A percentile compares a stretch with the other conserved stretches of the same genome.
Conservation (phyloP, 2,113 vertebrate genomes). For the Dromaius novaehollandiae region DNA sequence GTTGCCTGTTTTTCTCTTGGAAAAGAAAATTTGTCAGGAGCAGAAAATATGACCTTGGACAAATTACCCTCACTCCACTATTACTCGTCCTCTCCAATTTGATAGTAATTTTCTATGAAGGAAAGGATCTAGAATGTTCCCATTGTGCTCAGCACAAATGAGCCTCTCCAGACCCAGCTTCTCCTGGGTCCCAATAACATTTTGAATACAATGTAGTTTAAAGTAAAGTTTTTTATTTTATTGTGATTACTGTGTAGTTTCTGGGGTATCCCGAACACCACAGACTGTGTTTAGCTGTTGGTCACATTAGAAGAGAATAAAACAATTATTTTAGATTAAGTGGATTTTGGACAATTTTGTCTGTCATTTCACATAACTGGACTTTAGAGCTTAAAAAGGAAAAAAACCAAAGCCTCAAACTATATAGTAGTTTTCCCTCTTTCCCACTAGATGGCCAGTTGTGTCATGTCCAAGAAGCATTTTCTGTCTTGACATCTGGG, state of each 20-base stretch:
- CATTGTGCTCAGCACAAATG: fast-evolving
- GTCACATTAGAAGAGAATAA: not conserved
- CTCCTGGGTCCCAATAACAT: not conserved
- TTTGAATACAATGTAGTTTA: not conserved
- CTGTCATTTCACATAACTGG: not conserved
- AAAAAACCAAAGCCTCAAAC: not conserved
- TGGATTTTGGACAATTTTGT: not conserved
- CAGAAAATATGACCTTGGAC: not conserved
- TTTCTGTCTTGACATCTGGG: not conserved
- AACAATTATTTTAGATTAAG: not conserved
- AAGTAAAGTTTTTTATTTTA: not conserved
- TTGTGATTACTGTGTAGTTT: not conserved
- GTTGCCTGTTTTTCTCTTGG: not conserved
- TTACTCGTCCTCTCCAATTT: not conserved
- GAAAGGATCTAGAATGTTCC: not conserved
- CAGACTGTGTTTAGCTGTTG: not conserved
- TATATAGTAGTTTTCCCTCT: not conserved
- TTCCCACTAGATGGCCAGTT: constrained; percentile 24
- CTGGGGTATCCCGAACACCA: not conserved
- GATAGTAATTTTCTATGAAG: not conserved
- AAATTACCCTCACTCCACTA: not conserved
- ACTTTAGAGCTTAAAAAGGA: not conserved
- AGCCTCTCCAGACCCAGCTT: not conserved
- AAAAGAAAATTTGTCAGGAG: not conserved
- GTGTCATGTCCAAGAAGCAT: not conserved